phyloP scores from a whole-genome alignment of 2,113 vertebrate species.

The Mesoclemmys tuberculata region DNA sequence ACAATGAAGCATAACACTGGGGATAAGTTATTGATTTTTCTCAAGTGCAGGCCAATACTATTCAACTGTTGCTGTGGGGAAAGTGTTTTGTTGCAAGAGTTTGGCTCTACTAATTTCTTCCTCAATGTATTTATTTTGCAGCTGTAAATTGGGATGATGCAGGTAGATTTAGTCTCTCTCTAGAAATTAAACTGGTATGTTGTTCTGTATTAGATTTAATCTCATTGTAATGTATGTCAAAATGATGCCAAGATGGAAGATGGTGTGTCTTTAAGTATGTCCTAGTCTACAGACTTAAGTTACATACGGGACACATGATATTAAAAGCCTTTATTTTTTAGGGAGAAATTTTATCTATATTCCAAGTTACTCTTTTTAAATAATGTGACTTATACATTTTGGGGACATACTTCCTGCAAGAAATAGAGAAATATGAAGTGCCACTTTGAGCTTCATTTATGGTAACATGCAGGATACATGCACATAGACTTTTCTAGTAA shows the following conservation, averaged over 20 bases:
- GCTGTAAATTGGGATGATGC: background rate
- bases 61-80: background rate
- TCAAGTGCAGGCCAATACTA: background rate
- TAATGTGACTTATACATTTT: background rate
- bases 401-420: background rate
- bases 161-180: background rate
- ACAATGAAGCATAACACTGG: background rate
- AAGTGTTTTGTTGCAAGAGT: background rate
- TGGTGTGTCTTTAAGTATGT: background rate
- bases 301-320: background rate
- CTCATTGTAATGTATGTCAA: background rate
- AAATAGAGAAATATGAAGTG: background rate
- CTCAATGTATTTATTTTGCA: rapidly evolving
- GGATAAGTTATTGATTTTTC: background rate
- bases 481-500: background rate
- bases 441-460: background rate
- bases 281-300: background rate
- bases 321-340: background rate
- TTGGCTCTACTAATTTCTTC: background rate
- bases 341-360: background rate
- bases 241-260: background rate
- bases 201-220: background rate
- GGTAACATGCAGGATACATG: background rate
- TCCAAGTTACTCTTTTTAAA: background rate
- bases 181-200: background rate